Evolutionary conservation across 2,888 invertebrate genomes (phyloP).

Genomic region (Cerceris ruficornis): DNA sequence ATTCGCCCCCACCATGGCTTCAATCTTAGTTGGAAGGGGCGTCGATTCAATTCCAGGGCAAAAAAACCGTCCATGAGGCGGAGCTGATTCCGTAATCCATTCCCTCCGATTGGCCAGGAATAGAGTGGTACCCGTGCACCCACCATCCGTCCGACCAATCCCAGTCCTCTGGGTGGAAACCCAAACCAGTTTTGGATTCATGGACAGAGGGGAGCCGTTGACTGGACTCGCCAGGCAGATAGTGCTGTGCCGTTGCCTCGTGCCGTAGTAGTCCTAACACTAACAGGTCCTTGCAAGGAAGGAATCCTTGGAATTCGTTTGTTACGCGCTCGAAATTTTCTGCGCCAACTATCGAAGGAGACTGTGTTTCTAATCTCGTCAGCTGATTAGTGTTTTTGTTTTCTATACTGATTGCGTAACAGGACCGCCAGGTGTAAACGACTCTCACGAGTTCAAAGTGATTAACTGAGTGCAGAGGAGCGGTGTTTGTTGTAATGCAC

Average conservation of each 20-base stretch:
- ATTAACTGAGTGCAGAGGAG: not conserved
- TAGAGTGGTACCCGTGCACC: slow-evolving; percentile 62
- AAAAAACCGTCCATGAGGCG: slow-evolving; percentile 75
- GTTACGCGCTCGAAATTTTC: slow-evolving; percentile 45
- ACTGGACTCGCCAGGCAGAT: slow-evolving; percentile 77
- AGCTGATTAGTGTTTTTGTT: slow-evolving; percentile 41
- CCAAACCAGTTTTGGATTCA: slow-evolving; percentile 72
- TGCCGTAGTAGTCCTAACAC: slow-evolving; percentile 77
- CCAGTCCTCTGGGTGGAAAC: slow-evolving; percentile 72
- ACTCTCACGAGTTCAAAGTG: not conserved
- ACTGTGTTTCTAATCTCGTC: slow-evolving; percentile 29
- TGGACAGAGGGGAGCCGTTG: slow-evolving; percentile 75
- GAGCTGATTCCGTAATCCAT: slow-evolving; percentile 63
- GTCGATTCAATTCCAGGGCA: slow-evolving; percentile 79
- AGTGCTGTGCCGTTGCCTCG: slow-evolving; percentile 81
- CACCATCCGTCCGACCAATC: slow-evolving; percentile 71
- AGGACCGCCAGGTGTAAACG: not conserved
- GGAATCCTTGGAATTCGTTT: slow-evolving; percentile 66
- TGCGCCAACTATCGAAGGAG: slow-evolving; percentile 17
- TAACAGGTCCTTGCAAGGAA: slow-evolving; percentile 69
- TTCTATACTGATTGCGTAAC: not conserved
- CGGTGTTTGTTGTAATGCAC: slow-evolving; percentile 5
- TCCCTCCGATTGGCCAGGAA: slow-evolving; percentile 65
- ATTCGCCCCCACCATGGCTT: slow-evolving; percentile 77
- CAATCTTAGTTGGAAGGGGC: slow-evolving; percentile 67